phyloP scores from a whole-genome alignment of 1,140 invertebrate genomes.

The Lordiphosa mommai region DNA sequence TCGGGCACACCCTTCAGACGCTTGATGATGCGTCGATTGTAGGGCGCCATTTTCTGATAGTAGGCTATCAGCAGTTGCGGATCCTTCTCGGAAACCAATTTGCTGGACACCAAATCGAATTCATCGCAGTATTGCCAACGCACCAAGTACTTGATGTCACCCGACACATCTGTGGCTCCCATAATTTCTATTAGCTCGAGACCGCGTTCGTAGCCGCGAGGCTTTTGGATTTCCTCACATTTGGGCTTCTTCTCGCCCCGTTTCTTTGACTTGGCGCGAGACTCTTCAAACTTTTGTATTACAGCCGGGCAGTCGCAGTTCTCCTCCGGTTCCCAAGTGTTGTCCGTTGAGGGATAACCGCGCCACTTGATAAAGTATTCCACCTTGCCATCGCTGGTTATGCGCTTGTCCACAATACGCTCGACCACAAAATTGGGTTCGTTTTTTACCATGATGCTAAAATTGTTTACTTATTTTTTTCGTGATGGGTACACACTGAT shows the following conservation, averaged over 20 bases:
- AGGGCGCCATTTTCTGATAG: slow-evolving; percentile 71
- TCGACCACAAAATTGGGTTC: slow-evolving; percentile 78
- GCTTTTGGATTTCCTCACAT: slow-evolving; percentile 73
- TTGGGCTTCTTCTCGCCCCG: slow-evolving; percentile 80
- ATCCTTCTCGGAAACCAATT: slow-evolving; percentile 55
- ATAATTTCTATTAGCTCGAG: slow-evolving; percentile 96
- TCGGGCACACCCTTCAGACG: slow-evolving; percentile 64
- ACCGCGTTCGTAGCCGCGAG: slow-evolving; percentile 89
- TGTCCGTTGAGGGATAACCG: slow-evolving; percentile 82
- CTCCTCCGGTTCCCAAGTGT: slow-evolving; percentile 94
- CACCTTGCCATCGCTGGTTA: slow-evolving; percentile 77
- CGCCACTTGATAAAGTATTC: slow-evolving; percentile 80
- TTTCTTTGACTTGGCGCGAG: slow-evolving; percentile 84
- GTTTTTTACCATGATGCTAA: slow-evolving; percentile 53
- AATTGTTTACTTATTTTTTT: slow-evolving; percentile 13
- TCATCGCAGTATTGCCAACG: slow-evolving; percentile 72
- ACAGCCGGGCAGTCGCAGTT: slow-evolving; percentile 96
- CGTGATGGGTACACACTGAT: slow-evolving; percentile 4
- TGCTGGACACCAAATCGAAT: slow-evolving; percentile 63
- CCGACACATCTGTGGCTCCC: slow-evolving; percentile 82
- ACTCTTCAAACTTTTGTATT: slow-evolving; percentile 93
- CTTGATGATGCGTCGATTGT: slow-evolving; percentile 42
- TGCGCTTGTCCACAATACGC: slow-evolving; percentile 79
- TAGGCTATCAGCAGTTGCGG: slow-evolving; percentile 70
- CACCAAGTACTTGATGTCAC: slow-evolving; percentile 67